Evolutionary conservation across 2,888 invertebrate genomes (phyloP).

Genomic region (Gasteruption jaculator): DNA sequence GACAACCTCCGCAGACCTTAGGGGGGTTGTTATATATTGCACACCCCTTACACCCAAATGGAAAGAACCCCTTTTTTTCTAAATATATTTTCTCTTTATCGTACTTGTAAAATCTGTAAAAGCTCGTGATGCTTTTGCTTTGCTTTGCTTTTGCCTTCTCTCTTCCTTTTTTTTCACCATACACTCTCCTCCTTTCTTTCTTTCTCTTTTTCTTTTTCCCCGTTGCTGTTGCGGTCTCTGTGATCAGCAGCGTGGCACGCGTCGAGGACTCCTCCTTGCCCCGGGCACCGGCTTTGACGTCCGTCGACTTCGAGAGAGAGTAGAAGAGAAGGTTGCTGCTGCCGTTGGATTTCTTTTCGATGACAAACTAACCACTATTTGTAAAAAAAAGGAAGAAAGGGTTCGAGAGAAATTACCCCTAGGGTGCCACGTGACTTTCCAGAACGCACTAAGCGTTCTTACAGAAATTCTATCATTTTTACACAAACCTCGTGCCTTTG

Average conservation of each 20-base stretch:
- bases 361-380: too few relatives aligned
- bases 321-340: too few relatives aligned
- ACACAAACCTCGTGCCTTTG: too few relatives aligned
- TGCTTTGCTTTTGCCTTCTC: conserved; percentile 12
- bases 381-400: too few relatives aligned
- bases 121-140: too few relatives aligned
- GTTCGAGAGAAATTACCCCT: too few relatives aligned
- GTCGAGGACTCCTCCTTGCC: conserved; percentile 47
- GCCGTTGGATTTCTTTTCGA: too few relatives aligned
- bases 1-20: conserved; percentile 24
- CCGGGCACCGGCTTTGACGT: conserved; percentile 45
- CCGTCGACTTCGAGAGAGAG: conserved; percentile 24
- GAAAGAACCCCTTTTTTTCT: conserved; percentile 33
- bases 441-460: too few relatives aligned
- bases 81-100: conserved; percentile 12
- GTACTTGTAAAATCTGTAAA: not conserved
- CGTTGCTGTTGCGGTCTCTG: conserved; percentile 39
- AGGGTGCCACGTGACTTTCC: too few relatives aligned
- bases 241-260: conserved; percentile 49
- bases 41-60: conserved; percentile 40
- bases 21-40: too few relatives aligned
- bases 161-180: conserved; percentile 18
- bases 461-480: too few relatives aligned
- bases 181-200: conserved; percentile 2
- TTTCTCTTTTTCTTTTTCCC: conserved; percentile 16